Evolutionary conservation across 2,113 vertebrate species (phyloP).

Genomic region (Garra rufa): DNA sequence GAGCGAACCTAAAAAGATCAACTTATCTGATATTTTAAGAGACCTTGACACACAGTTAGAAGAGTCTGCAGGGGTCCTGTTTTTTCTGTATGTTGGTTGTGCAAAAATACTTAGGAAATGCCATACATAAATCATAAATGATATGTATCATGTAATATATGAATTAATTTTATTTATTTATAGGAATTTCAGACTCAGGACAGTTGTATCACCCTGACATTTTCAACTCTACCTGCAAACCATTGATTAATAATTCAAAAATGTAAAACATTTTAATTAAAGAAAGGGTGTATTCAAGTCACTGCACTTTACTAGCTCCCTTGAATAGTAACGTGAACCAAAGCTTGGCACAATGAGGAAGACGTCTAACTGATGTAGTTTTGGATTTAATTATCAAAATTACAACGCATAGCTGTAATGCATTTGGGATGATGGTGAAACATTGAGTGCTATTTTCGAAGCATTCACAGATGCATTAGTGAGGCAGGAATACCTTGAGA

Average conservation of each 20-base stretch:
- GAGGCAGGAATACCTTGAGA: constrained; percentile 32
- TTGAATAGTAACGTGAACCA: constrained; percentile 35
- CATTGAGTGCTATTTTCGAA: constrained; percentile 51
- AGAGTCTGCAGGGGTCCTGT: not conserved
- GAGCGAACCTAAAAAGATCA: not conserved
- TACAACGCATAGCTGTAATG: constrained; percentile 54
- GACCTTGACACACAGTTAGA: not conserved
- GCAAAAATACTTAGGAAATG: not conserved
- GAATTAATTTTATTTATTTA: not conserved
- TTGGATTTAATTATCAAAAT: constrained; percentile 55
- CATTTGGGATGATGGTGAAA: constrained; percentile 53
- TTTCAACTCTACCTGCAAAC: not conserved
- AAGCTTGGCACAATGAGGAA: not conserved
- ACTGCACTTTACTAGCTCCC: not conserved
- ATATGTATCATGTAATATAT: not conserved
- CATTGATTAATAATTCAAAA: no score
- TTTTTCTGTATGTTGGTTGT: not conserved
- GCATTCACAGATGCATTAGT: constrained; percentile 40
- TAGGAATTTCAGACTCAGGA: not conserved
- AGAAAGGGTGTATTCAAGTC: no score
- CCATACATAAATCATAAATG: not conserved
- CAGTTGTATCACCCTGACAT: not conserved
- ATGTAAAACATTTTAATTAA: no score
- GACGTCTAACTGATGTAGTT: constrained; percentile 35
- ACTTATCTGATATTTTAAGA: not conserved